A percentile compares a stretch with the other conserved stretches of the same genome.
Evolutionary conservation across 2,113 vertebrate genomes (phyloP).

Genomic region (Zosterops lateralis): DNA sequence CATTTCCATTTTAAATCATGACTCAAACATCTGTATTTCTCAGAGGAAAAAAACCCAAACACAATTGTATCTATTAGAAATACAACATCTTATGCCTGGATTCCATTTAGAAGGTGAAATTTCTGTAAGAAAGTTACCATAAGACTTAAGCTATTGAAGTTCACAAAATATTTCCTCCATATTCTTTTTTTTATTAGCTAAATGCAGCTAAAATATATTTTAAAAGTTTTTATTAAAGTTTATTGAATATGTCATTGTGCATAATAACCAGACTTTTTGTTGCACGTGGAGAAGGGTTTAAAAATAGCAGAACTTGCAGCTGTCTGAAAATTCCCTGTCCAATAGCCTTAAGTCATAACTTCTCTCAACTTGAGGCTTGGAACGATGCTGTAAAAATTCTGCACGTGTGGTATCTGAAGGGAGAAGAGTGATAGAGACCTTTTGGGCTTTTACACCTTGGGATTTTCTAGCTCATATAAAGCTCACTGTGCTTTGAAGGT

Average conservation of each 20-base stretch:
- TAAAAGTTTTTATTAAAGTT: background rate
- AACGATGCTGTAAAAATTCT: constrained; percentile 10
- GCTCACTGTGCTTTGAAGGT: accelerated
- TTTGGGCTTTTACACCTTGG: background rate
- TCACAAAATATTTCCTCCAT: background rate
- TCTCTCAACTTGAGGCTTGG: constrained; percentile 43
- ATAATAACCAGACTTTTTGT: background rate
- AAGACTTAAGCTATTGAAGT: background rate
- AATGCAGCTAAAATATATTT: background rate
- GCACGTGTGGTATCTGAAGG: constrained; percentile 27
- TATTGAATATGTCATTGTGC: background rate
- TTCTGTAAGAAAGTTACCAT: background rate
- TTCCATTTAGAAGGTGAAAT: background rate
- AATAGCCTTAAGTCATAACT: constrained; percentile 58
- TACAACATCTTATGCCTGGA: background rate
- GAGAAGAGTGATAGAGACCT: background rate
- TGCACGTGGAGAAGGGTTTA: background rate
- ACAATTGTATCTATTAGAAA: background rate
- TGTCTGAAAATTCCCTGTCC: constrained; percentile 26
- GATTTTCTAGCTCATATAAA: background rate
- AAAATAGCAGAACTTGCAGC: constrained; percentile 52
- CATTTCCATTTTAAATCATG: constrained; percentile 12
- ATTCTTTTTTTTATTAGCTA: background rate
- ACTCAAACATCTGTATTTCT: background rate
- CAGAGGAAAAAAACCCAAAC: background rate